A percentile compares a stretch with the other conserved stretches of the same genome.
phyloP scores from a whole-genome alignment of 2,888 invertebrate species.

The Marasmarcha lunaedactyla region DNA sequence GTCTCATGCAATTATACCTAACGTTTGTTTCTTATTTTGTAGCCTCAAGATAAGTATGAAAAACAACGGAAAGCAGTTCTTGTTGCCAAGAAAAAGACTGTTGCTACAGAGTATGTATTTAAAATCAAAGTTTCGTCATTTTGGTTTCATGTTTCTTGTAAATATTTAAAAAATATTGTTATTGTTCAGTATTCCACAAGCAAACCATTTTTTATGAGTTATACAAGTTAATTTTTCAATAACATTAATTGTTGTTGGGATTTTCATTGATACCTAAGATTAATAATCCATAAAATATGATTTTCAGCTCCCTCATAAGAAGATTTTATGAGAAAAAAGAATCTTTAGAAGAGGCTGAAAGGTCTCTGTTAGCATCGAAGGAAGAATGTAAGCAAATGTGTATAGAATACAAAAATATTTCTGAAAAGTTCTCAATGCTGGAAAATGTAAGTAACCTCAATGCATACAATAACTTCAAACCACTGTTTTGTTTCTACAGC shows the following conservation, averaged over 20 bases:
- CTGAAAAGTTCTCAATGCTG: constrained; percentile 26
- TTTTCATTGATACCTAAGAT: too few relatives aligned
- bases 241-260: too few relatives aligned
- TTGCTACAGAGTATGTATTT: constrained; percentile 36
- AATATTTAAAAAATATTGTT: too few relatives aligned
- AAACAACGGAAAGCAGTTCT: constrained; percentile 23
- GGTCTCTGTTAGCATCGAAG: constrained; percentile 24
- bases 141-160: neutral
- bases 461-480: neutral
- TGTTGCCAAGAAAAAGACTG: constrained; percentile 32
- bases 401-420: constrained; percentile 29
- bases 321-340: constrained; percentile 26
- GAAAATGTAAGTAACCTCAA: constrained; percentile 35
- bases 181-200: too few relatives aligned
- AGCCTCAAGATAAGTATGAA: constrained; percentile 21
- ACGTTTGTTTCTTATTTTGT: too few relatives aligned
- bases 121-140: constrained; percentile 7
- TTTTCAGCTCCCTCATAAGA: constrained; percentile 27
- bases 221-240: too few relatives aligned
- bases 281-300: neutral
- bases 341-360: constrained; percentile 24
- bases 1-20: too few relatives aligned
- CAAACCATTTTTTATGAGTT: too few relatives aligned
- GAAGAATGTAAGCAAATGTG: constrained; percentile 36
- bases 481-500: neutral